Conservation (phyloP, 2,888 invertebrate genomes). For the Ormyrus labotus region DNA sequence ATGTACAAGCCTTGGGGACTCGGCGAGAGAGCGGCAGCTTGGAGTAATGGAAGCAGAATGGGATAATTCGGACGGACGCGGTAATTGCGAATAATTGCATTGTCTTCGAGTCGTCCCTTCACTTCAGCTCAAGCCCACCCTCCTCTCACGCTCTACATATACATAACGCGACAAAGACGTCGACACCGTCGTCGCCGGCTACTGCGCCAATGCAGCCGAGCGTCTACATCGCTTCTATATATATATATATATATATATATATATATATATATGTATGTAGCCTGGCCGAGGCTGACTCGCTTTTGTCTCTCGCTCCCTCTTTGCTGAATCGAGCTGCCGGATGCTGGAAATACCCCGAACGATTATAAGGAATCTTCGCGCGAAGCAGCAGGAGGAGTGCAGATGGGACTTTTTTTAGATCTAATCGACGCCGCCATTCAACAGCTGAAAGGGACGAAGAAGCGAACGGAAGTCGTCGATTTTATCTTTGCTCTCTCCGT, state of each 20-base stretch:
- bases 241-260: background rate
- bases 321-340: slow-evolving; percentile 45
- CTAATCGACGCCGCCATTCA: slow-evolving; percentile 19
- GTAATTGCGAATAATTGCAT: slow-evolving; percentile 76
- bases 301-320: slow-evolving; percentile 18
- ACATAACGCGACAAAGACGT: slow-evolving; percentile 41
- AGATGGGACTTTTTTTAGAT: background rate
- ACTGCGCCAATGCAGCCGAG: background rate
- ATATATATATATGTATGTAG: background rate
- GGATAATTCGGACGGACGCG: slow-evolving; percentile 74
- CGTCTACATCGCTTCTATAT: background rate
- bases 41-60: slow-evolving; percentile 65
- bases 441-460: background rate
- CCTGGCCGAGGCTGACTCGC: background rate
- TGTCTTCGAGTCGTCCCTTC: slow-evolving; percentile 69
- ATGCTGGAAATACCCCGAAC: slow-evolving; percentile 64
- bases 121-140: too few relatives aligned
- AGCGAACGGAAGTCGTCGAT: slow-evolving; percentile 14
- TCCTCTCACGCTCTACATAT: background rate
- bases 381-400: background rate
- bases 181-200: slow-evolving; percentile 10
- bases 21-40: background rate
- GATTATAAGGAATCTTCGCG: slow-evolving; percentile 60
- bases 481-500: background rate
- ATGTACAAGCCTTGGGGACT: background rate